phyloP scores from a whole-genome alignment of 2,888 invertebrate genomes.

The Epicampocera succincta region DNA sequence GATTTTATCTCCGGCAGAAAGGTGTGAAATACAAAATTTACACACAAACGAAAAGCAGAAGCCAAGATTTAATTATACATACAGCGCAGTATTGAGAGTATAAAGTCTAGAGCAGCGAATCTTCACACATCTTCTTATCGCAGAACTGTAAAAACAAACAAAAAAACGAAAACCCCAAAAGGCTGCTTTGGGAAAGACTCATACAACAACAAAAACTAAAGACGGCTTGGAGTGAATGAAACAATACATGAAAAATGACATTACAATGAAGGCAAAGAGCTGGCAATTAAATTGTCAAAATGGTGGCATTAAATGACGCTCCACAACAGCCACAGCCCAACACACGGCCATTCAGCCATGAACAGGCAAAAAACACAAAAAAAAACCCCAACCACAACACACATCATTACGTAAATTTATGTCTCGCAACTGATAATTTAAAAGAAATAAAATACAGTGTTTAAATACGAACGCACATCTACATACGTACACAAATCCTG shows the following conservation, averaged over 20 bases:
- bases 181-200: not conserved
- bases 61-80: slow-evolving; percentile 68
- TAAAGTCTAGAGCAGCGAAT: slow-evolving; percentile 28
- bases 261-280: slow-evolving; percentile 62
- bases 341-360: slow-evolving; percentile 12
- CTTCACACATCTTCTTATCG: slow-evolving; percentile 51
- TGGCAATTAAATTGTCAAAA: slow-evolving; percentile 70
- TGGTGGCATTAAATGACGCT: slow-evolving; percentile 69
- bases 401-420: slow-evolving; percentile 66
- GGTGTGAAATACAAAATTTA: slow-evolving; percentile 58
- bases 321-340: not conserved
- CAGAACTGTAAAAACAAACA: slow-evolving; percentile 17
- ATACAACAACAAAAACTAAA: slow-evolving; percentile 2
- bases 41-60: slow-evolving; percentile 51
- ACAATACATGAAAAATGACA: slow-evolving; percentile 61
- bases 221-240: slow-evolving; percentile 7
- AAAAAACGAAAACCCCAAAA: not conserved
- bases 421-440: slow-evolving; percentile 68
- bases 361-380: slow-evolving; percentile 16
- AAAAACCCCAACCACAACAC: slow-evolving; percentile 38
- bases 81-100: slow-evolving; percentile 34
- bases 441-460: slow-evolving; percentile 58
- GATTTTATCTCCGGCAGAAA: slow-evolving; percentile 35
- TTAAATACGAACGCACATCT: not conserved
- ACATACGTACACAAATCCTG: slow-evolving; percentile 48